These are phyloP conservation scores for Chirona hameri DNA, from an alignment of 2,888 invertebrate genomes.

Conservation along the genomic window DNA sequence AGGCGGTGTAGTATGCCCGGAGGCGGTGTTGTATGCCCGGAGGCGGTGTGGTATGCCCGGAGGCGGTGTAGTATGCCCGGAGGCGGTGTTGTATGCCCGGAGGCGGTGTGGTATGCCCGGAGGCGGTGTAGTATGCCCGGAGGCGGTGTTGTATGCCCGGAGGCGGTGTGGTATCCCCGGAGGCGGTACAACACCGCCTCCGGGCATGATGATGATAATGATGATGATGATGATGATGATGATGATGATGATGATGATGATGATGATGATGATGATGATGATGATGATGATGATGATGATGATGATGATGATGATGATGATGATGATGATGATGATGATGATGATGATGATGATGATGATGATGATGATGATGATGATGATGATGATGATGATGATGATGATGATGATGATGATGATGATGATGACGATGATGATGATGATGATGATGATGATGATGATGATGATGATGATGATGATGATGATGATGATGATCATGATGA, in stretches of 20 bases:
- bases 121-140: too few relatives aligned
- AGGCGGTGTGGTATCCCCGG: too few relatives aligned
- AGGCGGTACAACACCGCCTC: too few relatives aligned
- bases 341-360: slow-evolving; percentile 22
- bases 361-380: slow-evolving; percentile 22
- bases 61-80: too few relatives aligned
- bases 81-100: too few relatives aligned
- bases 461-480: slow-evolving; percentile 22
- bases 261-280: slow-evolving; percentile 22
- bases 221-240: slow-evolving; percentile 22
- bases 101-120: too few relatives aligned
- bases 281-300: slow-evolving; percentile 22
- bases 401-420: slow-evolving; percentile 22
- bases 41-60: too few relatives aligned
- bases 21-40: too few relatives aligned
- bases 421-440: slow-evolving; percentile 22
- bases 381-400: slow-evolving; percentile 22
- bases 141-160: too few relatives aligned
- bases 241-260: slow-evolving; percentile 22
- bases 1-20: too few relatives aligned
- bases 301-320: slow-evolving; percentile 22
- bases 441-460: slow-evolving; percentile 22
- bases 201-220: slow-evolving; percentile 5
- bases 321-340: slow-evolving; percentile 22
- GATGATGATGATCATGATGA: too few relatives aligned